A percentile compares a stretch with the other conserved stretches of the same genome.
Conservation (phyloP, 1,140 invertebrate genomes). For the Ooceraea biroi region DNA sequence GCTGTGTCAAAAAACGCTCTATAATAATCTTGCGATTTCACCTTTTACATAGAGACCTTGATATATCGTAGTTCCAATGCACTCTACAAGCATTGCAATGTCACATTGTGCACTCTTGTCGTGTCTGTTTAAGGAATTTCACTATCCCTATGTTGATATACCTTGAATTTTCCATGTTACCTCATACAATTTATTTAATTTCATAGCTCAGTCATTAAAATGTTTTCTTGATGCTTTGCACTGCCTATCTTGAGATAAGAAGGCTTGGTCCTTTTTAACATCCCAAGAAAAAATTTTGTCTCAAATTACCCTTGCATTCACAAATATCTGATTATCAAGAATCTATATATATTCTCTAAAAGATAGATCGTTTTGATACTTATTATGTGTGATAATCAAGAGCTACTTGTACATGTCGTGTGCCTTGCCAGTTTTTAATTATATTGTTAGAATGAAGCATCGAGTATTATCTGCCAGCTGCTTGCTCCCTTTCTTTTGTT, state of each 20-base stretch:
- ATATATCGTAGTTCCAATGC: background rate
- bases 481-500: conserved; percentile 21
- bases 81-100: background rate
- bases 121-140: background rate
- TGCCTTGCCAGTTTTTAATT: conserved; percentile 7
- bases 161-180: background rate
- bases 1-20: background rate
- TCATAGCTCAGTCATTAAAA: background rate
- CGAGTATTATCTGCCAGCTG: background rate
- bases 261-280: background rate
- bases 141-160: background rate
- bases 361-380: too few species aligned
- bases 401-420: too few species aligned
- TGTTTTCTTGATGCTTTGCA: background rate
- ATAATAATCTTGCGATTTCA: background rate
- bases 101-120: background rate
- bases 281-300: background rate
- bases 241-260: too few species aligned
- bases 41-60: background rate
- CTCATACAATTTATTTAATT: background rate
- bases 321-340: too few species aligned
- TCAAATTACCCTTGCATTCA: too few species aligned
- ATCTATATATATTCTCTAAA: too few species aligned
- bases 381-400: background rate
- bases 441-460: background rate